A percentile compares a stretch with the other conserved stretches of the same genome.
phyloP scores from a whole-genome alignment of 2,113 vertebrate genomes.

The Sebastes fasciatus region DNA sequence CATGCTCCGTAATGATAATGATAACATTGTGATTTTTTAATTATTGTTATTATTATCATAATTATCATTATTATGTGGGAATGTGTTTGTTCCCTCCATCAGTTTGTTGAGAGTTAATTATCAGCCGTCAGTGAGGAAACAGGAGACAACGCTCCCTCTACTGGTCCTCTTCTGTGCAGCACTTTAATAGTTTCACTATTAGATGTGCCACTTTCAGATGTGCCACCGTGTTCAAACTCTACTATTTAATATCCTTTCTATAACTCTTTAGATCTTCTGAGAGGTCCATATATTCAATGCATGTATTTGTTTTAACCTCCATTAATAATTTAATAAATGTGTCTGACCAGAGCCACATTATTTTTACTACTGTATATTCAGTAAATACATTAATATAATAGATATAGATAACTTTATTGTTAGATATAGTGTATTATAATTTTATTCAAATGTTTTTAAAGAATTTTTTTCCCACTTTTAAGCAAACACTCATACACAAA shows the following conservation, averaged over 20 bases:
- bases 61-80: too few relatives aligned
- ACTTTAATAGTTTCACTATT: neutral
- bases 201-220: neutral
- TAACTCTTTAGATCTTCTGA: neutral
- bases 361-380: neutral
- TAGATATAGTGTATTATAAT: neutral
- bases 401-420: neutral
- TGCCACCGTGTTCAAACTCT: neutral
- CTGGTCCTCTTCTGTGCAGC: neutral
- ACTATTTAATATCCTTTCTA: neutral
- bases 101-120: neutral
- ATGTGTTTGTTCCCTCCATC: neutral
- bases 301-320: too few relatives aligned
- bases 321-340: too few relatives aligned
- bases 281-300: neutral
- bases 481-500: too few relatives aligned
- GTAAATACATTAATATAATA: neutral
- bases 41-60: too few relatives aligned
- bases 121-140: neutral
- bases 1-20: neutral
- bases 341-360: too few relatives aligned
- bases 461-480: too few relatives aligned
- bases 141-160: neutral
- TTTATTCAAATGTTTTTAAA: too few relatives aligned
- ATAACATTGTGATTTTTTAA: neutral